A percentile compares a stretch with the other conserved stretches of the same genome.
These are phyloP conservation scores for Heliconius melpomene DNA, from an alignment of 1,140 invertebrate species.

Conservation along the genomic window DNA sequence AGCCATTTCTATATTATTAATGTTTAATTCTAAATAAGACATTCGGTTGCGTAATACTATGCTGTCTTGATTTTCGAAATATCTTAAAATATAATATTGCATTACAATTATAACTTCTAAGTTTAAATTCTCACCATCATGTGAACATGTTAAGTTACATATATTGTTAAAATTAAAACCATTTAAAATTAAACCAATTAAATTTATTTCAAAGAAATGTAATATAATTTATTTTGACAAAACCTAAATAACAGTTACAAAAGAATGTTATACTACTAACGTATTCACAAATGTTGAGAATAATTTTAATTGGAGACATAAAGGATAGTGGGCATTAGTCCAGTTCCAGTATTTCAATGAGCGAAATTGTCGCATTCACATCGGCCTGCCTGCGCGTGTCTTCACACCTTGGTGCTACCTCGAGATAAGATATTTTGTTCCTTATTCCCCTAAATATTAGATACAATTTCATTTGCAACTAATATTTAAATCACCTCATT, in stretches of 20 bases:
- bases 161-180: no score
- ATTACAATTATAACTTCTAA: no score
- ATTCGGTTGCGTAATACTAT: not conserved
- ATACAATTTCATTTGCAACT: constrained; percentile 42
- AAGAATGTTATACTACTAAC: constrained; percentile 38
- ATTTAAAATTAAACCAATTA: no score
- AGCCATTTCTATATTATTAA: constrained; percentile 19
- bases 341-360: constrained; percentile 70
- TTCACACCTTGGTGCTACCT: constrained; percentile 58
- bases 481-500: constrained; percentile 56
- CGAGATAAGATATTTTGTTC: constrained; percentile 39
- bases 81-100: no score
- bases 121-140: no score
- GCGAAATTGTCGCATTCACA: constrained; percentile 73
- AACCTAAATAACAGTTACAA: not conserved
- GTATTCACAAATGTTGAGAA: constrained; percentile 51
- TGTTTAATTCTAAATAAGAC: not conserved
- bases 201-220: no score
- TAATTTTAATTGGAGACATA: constrained; percentile 75
- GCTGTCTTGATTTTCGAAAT: not conserved
- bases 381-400: constrained; percentile 58
- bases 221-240: not conserved
- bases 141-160: no score
- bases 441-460: constrained; percentile 40
- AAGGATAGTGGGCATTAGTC: constrained; percentile 70